Percentiles rank a stretch among this genome's conserved stretches.
Evolutionary conservation across 2,113 vertebrate species (phyloP).

Genomic region (Nyctereutes procyonoides): DNA sequence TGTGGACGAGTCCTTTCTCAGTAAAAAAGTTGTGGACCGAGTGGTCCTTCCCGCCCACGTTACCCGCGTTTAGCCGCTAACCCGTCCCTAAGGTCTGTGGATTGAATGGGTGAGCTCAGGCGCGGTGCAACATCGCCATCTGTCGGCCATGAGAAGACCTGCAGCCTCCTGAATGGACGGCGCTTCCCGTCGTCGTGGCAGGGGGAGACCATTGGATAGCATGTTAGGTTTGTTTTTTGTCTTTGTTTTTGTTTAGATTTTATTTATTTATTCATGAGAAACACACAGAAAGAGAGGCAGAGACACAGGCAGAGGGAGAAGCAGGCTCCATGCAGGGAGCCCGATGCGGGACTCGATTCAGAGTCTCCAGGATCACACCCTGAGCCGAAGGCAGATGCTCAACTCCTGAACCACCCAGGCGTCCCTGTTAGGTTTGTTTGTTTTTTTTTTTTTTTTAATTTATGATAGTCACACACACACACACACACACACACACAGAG

Average conservation of each 20-base stretch:
- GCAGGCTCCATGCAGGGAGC: too few species aligned
- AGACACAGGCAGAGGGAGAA: too few species aligned
- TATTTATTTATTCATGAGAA: too few species aligned
- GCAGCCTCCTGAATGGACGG: background rate
- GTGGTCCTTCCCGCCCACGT: fast-evolving
- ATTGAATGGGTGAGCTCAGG: background rate
- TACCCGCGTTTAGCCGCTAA: fast-evolving
- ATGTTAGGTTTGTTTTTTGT: background rate
- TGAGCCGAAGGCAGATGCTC: too few species aligned
- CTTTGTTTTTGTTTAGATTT: too few species aligned
- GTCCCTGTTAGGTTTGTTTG: background rate
- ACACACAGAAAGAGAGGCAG: too few species aligned
- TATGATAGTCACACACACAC: too few species aligned
- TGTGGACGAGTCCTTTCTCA: background rate
- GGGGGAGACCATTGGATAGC: background rate
- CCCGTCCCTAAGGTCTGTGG: background rate
- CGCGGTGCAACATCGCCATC: conserved; percentile 16
- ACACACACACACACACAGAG: too few species aligned
- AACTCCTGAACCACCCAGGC: too few species aligned
- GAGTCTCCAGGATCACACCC: too few species aligned
- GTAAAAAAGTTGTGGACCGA: background rate
- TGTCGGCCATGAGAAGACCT: background rate
- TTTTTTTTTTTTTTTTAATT: too few species aligned
- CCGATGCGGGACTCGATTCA: too few species aligned
- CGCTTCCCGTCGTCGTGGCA: fast-evolving